Base-by-base conservation (phyloP, 92 coral and sea anemone genomes). In the Heteractis magnifica region DNA sequence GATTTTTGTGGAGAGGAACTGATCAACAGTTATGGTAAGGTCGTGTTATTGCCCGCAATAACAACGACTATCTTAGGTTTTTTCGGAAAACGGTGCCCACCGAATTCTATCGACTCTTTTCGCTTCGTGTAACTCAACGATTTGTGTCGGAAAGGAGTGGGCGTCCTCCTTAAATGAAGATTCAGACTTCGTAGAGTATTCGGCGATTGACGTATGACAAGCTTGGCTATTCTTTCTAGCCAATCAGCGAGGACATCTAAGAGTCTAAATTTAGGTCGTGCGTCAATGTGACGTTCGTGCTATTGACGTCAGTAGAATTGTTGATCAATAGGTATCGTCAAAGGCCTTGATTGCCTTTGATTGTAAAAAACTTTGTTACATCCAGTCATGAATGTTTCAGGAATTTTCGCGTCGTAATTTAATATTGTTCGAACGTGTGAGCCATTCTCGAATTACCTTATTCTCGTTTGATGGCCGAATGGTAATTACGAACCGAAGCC, bases 21-120 rank as follows among this genome's bases (percentile, higher is more conserved):
- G 99, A 94, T 97, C 99, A 94, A 97, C 99, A 97, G 99, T 94
- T 89, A 91, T 86, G 90, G 88, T 86, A 82, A 82, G 72, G 95
- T 92, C 98, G 98, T 87, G 99, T 97, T 97, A 97, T 97, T 86
- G 99, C 99, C 99, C 89, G 99, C 99, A 94, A 96, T 87, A 96
- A 94, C 99, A 76, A 82, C 98, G 95, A 89, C 97, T 91, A 70
- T 65, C 78, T 94, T 93, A 85, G 88, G 70, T 78, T 81, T 91
- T 80, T 88, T 86, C 85, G 92, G 94, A 76, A 88, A 77, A 78
- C 86, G 81, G 85, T 88, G 84, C 77, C 84, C 73, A 52, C 73
- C 88, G 78, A 72, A 83, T 88, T 90, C 83, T 75, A 75, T 88
- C 86, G 76, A 83, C 94, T 91, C 89, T 94, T 92, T 21, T 93